Evolutionary conservation across 2,888 invertebrate genomes (phyloP).

Genomic region (Protula sp.): DNA sequence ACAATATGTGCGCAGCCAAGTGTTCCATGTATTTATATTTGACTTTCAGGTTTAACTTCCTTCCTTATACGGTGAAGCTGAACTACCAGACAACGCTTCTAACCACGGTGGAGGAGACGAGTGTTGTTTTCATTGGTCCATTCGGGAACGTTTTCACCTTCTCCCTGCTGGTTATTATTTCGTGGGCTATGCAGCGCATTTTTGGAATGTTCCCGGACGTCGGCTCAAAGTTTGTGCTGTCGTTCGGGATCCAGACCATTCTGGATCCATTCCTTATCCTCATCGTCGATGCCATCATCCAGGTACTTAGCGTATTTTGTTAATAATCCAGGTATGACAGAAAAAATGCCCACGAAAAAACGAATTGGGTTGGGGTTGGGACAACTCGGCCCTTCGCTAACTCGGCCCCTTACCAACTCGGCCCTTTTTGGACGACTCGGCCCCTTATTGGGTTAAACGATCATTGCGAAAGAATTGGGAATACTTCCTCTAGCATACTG

Average conservation of each 20-base stretch:
- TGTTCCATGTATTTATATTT: too few relatives aligned
- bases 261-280: constrained; percentile 42
- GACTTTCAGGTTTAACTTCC: constrained; percentile 41
- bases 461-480: too few relatives aligned
- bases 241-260: constrained; percentile 42
- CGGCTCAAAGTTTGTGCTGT: constrained; percentile 44
- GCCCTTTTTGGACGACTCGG: too few relatives aligned
- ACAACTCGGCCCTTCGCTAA: too few relatives aligned
- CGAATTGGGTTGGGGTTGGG: too few relatives aligned
- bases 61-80: constrained; percentile 47
- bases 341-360: neutral
- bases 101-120: constrained; percentile 39
- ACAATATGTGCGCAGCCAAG: too few relatives aligned
- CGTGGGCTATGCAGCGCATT: constrained; percentile 34
- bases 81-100: constrained; percentile 48
- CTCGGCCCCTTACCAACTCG: too few relatives aligned
- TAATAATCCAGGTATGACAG: neutral
- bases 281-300: constrained; percentile 37
- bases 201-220: constrained; percentile 42
- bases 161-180: constrained; percentile 31
- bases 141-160: constrained; percentile 37
- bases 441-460: too few relatives aligned
- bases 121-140: constrained; percentile 42
- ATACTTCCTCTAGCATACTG: too few relatives aligned
- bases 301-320: constrained; percentile 32